Evolutionary conservation across 1,140 invertebrate genomes (phyloP), one percentile per base, ranked within the genome.

Genomic region (Drosophila kepulauana): DNA sequence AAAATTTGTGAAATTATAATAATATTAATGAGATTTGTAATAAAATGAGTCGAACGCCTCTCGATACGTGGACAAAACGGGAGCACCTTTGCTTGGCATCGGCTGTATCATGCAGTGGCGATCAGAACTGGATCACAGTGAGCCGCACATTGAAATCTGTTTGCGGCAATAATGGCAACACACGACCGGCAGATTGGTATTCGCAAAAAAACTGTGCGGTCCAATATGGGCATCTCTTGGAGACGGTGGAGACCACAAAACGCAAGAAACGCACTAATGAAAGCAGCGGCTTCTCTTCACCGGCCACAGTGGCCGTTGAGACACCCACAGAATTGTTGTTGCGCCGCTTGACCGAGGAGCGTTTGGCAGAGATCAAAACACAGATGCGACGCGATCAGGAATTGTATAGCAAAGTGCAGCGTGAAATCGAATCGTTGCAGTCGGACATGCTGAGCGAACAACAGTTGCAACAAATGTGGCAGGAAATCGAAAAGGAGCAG

Each of bases 61-160:
- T 96, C 25, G 97, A 98, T 86, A 95, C 95, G 28, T 99, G 98
- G 98, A 96, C 96, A 30, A 95, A 95, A 0, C 93, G 95, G 13
- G 98, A 99, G 86, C 96, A 97, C 87, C 89, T 99, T 74, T 97
- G 96, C 78, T 92, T 99, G 43, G 97, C 97, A 0, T 98, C 97
- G 1, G 96, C 97, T 20, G 98, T 99, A 0, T 93, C 96, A 1
- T 95, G 96, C 81, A 97, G 96, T 93, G 97, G 97, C 0, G 98
- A 99, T 92, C 97, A 98, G 93, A 99, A 98, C 92, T 99, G 98
- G 97, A 97, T 97, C 91, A 97, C 96, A 1, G 97, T 99, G 0
- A 97, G 97, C 38, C 93, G 97, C 71, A 96, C 94, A 66, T 94
- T 95, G 78, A 97, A 95, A 93, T 95, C 93, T 67, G 95, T 95